Conservation (phyloP, 2,797 vertebrate genomes). For the Adelosebastes latens region DNA sequence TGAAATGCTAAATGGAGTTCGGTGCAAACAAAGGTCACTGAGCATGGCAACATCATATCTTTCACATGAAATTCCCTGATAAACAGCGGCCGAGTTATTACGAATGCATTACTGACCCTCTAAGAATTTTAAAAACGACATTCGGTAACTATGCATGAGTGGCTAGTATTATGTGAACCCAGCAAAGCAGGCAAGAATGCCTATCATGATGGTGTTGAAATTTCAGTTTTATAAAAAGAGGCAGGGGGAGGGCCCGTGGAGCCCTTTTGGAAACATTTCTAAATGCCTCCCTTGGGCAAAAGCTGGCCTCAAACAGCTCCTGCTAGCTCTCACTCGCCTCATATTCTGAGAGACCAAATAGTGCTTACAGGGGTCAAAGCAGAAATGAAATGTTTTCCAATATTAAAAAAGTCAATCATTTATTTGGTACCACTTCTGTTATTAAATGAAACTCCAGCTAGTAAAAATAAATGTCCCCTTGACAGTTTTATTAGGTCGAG, state of each 20-base stretch:
- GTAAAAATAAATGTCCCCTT: neutral
- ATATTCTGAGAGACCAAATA: neutral
- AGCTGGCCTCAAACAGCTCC: conserved; percentile 20
- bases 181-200: neutral
- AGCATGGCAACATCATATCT: neutral
- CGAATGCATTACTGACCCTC: neutral
- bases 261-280: conserved; percentile 26
- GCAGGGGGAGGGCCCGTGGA: neutral
- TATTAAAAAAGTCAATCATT: neutral
- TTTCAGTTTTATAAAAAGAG: conserved; percentile 25
- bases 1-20: neutral
- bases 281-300: conserved; percentile 22
- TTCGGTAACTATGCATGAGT: neutral
- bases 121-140: neutral
- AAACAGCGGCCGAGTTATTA: neutral
- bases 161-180: neutral
- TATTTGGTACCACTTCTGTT: neutral
- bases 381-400: neutral
- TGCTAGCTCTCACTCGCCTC: conserved; percentile 17
- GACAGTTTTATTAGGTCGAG: neutral
- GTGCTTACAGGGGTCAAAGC: neutral
- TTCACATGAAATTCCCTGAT: neutral
- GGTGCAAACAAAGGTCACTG: neutral
- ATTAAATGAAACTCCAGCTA: neutral
- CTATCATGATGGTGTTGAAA: neutral